Evolutionary conservation across 2,113 vertebrate species (phyloP).

Genomic region (Chaetura pelagica): DNA sequence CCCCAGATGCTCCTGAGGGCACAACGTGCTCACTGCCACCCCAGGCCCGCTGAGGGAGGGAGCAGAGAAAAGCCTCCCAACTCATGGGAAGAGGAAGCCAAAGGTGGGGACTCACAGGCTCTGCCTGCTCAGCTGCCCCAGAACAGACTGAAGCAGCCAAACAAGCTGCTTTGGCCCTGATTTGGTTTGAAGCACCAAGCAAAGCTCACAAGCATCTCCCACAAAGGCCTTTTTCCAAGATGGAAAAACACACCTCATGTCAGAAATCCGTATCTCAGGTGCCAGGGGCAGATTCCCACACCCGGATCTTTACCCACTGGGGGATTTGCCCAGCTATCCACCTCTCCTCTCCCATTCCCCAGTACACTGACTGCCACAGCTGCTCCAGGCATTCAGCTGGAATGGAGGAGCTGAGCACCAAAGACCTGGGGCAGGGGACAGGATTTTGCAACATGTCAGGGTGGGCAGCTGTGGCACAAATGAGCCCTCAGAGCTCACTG

Average conservation of each 20-base stretch:
- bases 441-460: background rate
- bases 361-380: background rate
- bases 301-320: background rate
- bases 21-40: background rate
- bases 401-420: background rate
- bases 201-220: background rate
- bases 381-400: background rate
- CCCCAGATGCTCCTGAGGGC: background rate
- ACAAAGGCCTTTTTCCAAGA: background rate
- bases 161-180: background rate
- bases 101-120: background rate
- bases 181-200: background rate
- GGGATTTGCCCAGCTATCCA: background rate
- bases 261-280: background rate
- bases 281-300: background rate
- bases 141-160: background rate
- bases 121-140: background rate
- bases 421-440: background rate
- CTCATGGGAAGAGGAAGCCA: background rate
- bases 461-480: background rate
- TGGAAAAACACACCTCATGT: fast-evolving
- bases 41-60: background rate
- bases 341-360: background rate
- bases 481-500: background rate
- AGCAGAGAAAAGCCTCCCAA: background rate